Conservation (phyloP, 2,113 vertebrate species). For the Leptobrachium leishanense region DNA sequence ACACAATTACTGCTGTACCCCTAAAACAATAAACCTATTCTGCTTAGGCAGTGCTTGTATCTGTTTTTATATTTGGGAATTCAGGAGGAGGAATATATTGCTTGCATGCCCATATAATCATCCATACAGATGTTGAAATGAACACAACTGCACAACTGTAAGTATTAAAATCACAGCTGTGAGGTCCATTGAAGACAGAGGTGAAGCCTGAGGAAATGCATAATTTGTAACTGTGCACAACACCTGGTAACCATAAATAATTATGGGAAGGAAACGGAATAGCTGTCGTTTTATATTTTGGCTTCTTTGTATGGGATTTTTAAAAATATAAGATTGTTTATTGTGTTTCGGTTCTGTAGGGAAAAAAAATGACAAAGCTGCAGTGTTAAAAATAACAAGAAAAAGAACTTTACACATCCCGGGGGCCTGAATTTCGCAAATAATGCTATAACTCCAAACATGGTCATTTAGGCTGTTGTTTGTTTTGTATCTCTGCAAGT, state of each 20-base stretch:
- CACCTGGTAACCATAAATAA: slow-evolving; percentile 19
- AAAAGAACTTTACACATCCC: no score
- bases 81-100: background rate
- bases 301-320: background rate
- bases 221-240: background rate
- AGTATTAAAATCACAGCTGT: slow-evolving; percentile 21
- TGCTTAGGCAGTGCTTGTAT: no score
- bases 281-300: slow-evolving; percentile 8
- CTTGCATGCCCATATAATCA: background rate
- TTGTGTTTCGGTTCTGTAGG: background rate
- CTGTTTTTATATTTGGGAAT: background rate
- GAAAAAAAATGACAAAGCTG: no score
- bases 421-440: no score
- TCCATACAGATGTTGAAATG: slow-evolving; percentile 28
- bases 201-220: background rate
- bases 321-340: background rate
- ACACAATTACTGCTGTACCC: no score
- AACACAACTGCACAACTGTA: slow-evolving; percentile 14
- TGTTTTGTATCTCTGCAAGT: no score
- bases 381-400: no score
- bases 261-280: slow-evolving; percentile 17
- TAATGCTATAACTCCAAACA: no score
- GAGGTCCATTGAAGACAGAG: slow-evolving; percentile 1
- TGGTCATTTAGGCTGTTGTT: no score
- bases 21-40: no score